Base-by-base conservation (phyloP, 2,888 invertebrate species). In the Pterobdella sp. region DNA sequence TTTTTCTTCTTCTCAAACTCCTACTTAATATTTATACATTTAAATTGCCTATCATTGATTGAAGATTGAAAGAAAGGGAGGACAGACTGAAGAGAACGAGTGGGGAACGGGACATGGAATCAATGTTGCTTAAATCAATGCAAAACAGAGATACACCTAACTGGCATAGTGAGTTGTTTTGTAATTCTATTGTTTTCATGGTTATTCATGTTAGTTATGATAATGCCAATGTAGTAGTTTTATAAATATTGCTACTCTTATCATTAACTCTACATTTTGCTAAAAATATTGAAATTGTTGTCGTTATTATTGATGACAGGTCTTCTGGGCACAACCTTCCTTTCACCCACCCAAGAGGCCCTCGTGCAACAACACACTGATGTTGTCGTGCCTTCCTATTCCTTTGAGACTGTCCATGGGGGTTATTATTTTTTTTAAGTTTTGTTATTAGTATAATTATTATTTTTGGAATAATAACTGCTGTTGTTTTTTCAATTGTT, bases 41-140 rank as follows among this genome's bases (percentile, higher is more conserved):
- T 18, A 18, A 42, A 42, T 42, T 42, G 42, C 10, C 18, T 42
- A 18, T 56, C 7, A 56, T 56, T 22, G 14, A 14, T 26, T 22
- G n/a, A 22, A 56, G 60, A 22, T n/a, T 56, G 60, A 56, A 56
- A 26, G 60, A 56, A 26, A 56, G 60, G n/a, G 14, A 56, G n/a
- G n/a, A 56, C n/a, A 4, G 60, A n/a, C n/a, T 56, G 60, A 4
- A 22, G 60, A 56, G 60, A 26, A 22, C 3, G 60, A n/a, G n/a
- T n/a, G 60, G n/a, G 60, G n/a, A 26, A 56, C n/a, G 60, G n/a
- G 60, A 26, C n/a, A 56, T 56, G 60, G 60, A 56, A 26, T 22
- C 4, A 26, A 3, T 18, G 7, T 56, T 56, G 60, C 4, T 3
- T 22, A 56, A n/a, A 26, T 4, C 60, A 56, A 22, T 56, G n/a